These are phyloP conservation scores for Notodonta dromedarius DNA, from an alignment of 2,888 invertebrate genomes.

Conservation along the genomic window DNA sequence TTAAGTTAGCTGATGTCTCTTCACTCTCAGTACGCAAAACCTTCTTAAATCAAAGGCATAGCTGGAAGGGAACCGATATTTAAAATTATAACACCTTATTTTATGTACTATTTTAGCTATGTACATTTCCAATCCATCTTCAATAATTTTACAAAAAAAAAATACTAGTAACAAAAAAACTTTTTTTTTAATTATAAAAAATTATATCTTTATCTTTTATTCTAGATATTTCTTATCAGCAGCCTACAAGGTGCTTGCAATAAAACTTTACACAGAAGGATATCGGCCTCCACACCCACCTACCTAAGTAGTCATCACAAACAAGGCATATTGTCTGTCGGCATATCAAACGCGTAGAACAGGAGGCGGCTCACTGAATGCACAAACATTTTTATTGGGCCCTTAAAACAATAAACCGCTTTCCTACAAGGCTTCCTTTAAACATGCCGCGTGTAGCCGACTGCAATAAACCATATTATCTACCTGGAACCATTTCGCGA, in stretches of 20 bases:
- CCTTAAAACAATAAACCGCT: constrained; percentile 66
- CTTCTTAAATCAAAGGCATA: no score
- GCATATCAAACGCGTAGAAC: constrained; percentile 41
- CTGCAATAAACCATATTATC: constrained; percentile 45
- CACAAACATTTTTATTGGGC: constrained; percentile 63
- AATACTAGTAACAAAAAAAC: background rate
- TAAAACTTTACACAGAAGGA: background rate
- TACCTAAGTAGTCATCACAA: constrained; percentile 20
- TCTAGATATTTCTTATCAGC: background rate
- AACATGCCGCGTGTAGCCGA: constrained; percentile 16
- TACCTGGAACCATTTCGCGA: constrained; percentile 65
- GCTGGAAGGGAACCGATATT: no score
- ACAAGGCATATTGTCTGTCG: constrained; percentile 32
- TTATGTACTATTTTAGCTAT: no score
- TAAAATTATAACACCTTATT: no score
- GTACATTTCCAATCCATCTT: no score
- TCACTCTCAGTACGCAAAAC: no score
- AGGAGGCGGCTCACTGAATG: constrained; percentile 64
- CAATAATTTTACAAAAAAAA: no score
- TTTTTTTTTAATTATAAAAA: background rate
- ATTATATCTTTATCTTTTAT: background rate
- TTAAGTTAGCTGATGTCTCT: no score
- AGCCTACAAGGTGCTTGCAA: constrained; percentile 1
- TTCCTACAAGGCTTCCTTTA: constrained; percentile 15
- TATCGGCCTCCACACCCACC: background rate